Base-by-base conservation (phyloP, 2,888 invertebrate species). In the Pocota personata region DNA sequence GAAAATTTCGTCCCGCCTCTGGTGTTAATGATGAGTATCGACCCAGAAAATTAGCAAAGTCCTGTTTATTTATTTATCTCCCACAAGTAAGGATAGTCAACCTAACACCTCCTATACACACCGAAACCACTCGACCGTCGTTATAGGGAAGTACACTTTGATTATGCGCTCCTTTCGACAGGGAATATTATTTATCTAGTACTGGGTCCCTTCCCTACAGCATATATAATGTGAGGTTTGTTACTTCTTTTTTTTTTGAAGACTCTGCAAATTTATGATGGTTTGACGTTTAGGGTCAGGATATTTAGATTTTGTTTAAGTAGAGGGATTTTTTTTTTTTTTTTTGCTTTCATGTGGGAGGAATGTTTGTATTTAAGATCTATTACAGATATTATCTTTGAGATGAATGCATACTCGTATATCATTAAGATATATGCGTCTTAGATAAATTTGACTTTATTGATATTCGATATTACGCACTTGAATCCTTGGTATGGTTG, bases 11-110 rank as follows among this genome's bases (percentile, higher is more conserved):
- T 37, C 14, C 64, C 40, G 40, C 67, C 67, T 67, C 67, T 78
- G 67, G 73, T 83, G 78, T 83, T 83, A 83, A 83, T 83, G 83
- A 83, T 83, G 78, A 69, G 79, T 83, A 83, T 83, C 83, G 83
- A 83, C 83, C 83, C 73, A 73, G 83, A 83, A 78, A 83, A 83
- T 83, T 83, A 78, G 73, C 78, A 83, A 83, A 83, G 62, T 73
- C 73, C 72, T 78, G 72, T 78, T 83, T 83, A 83, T 83, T 83
- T 78, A 83, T 83, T 83, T 48, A 48, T 48, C 48, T 48, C 21
- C 21, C 48, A 48, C 48, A 48, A 48, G 48, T 21, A 48, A 48
- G 48, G 48, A 57, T 30, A 52, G 58, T 52, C 27, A 78, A 78
- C 52, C 62, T 73, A 73, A 83, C 72, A 83, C 83, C 78, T 83